phyloP scores from a whole-genome alignment of 2,797 vertebrate species.

The Hoplostethus atlanticus region DNA sequence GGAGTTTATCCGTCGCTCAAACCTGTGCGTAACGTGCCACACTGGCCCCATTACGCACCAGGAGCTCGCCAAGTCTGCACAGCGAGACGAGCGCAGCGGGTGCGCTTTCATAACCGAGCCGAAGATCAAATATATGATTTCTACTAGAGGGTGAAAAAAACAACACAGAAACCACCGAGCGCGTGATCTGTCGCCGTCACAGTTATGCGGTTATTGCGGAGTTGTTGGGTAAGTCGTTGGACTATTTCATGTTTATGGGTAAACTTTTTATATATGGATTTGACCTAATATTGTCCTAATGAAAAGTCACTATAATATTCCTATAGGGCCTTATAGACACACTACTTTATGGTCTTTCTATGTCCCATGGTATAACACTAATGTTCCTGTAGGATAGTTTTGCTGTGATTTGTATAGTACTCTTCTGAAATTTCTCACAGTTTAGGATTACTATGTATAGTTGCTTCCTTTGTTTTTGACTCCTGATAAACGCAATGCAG shows the following conservation, averaged over 20 bases:
- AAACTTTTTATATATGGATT: too few relatives aligned
- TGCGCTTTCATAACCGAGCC: neutral
- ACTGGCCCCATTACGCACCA: slow-evolving; percentile 40
- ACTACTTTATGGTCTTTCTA: too few relatives aligned
- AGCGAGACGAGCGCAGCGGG: neutral
- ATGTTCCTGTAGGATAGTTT: neutral
- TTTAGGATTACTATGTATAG: too few relatives aligned
- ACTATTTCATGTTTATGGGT: too few relatives aligned
- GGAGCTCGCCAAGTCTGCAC: slow-evolving; percentile 10
- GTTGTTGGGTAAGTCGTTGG: slow-evolving; percentile 45
- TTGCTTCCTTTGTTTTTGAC: too few relatives aligned
- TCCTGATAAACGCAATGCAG: too few relatives aligned
- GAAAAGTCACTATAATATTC: neutral
- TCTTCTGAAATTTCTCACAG: too few relatives aligned
- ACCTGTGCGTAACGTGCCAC: slow-evolving; percentile 28
- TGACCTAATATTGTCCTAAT: neutral
- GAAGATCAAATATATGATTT: neutral
- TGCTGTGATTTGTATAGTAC: too few relatives aligned
- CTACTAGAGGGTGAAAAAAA: neutral
- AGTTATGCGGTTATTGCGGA: slow-evolving; percentile 11
- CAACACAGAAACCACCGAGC: neutral
- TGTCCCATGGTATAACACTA: too few relatives aligned
- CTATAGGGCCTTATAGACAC: neutral
- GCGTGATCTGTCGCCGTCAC: slow-evolving; percentile 4
- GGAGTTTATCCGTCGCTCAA: slow-evolving; percentile 51